A percentile compares a stretch with the other conserved stretches of the same genome.
phyloP scores from a whole-genome alignment of 1,140 invertebrate genomes.

The Drosophila biarmipes region DNA sequence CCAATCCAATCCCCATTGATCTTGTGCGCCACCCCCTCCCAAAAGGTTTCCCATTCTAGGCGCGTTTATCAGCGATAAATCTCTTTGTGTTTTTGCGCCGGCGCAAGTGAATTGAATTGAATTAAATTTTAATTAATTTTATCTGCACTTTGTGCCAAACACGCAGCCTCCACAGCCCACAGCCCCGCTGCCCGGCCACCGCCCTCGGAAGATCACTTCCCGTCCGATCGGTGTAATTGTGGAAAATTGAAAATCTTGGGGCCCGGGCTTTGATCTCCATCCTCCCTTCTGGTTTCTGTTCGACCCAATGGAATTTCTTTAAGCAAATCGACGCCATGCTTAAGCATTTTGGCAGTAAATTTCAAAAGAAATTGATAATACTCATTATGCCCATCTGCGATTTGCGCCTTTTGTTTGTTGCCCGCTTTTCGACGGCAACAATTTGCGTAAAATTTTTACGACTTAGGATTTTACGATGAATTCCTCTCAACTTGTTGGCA shows the following conservation, averaged over 20 bases:
- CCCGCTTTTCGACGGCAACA: slow-evolving; percentile 45
- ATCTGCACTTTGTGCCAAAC: slow-evolving; percentile 72
- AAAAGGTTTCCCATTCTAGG: slow-evolving; percentile 72
- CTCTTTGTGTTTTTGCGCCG: slow-evolving; percentile 81
- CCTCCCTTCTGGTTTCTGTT: slow-evolving; percentile 63
- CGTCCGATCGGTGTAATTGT: slow-evolving; percentile 64
- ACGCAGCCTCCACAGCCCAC: slow-evolving; percentile 7
- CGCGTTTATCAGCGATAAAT: slow-evolving; percentile 83
- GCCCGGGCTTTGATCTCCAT: slow-evolving; percentile 66
- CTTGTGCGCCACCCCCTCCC: slow-evolving; percentile 37
- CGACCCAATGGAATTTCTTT: slow-evolving; percentile 72
- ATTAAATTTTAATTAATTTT: slow-evolving; percentile 84
- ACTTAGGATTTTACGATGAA: slow-evolving; percentile 66
- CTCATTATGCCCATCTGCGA: slow-evolving; percentile 52
- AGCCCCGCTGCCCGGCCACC: not conserved
- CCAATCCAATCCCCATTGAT: slow-evolving; percentile 54
- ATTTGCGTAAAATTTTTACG: slow-evolving; percentile 72
- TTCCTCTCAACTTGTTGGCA: slow-evolving; percentile 41
- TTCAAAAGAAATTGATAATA: slow-evolving; percentile 83
- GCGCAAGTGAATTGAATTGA: slow-evolving; percentile 81
- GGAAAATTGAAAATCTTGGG: slow-evolving; percentile 72
- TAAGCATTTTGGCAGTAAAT: slow-evolving; percentile 83
- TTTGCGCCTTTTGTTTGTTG: slow-evolving; percentile 15
- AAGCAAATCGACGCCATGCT: slow-evolving; percentile 82
- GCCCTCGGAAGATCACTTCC: slow-evolving; percentile 45